A percentile compares a stretch with the other conserved stretches of the same genome.
These are phyloP conservation scores for Minunthozetes semirufus DNA, from an alignment of 2,888 invertebrate species.

Conservation along the genomic window DNA sequence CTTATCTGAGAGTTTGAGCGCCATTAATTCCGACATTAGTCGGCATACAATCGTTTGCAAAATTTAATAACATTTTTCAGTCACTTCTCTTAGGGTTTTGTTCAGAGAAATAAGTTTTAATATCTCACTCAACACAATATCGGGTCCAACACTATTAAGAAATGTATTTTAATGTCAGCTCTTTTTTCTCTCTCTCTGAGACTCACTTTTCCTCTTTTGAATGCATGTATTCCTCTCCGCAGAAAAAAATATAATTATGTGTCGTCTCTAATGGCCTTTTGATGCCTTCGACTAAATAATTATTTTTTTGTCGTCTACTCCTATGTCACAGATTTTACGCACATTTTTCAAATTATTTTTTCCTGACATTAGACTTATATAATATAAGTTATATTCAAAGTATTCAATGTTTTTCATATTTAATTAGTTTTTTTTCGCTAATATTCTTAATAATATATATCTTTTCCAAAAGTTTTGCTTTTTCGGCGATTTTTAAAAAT, in stretches of 20 bases:
- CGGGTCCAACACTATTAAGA: not conserved
- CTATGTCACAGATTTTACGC: not conserved
- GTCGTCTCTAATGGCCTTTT: slow-evolving; percentile 14
- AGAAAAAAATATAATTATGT: slow-evolving; percentile 16
- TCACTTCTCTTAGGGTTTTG: not conserved
- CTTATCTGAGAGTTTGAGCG: slow-evolving; percentile 16
- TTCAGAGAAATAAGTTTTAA: not conserved
- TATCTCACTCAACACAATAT: not conserved
- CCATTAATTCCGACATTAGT: slow-evolving; percentile 15
- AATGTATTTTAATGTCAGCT: not conserved
- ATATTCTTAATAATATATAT: too few relatives aligned
- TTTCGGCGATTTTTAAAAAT: too few relatives aligned
- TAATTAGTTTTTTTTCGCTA: too few relatives aligned
- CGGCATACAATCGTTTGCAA: not conserved
- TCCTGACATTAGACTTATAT: not conserved
- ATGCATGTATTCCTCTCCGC: not conserved
- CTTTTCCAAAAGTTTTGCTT: too few relatives aligned
- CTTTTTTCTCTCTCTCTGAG: not conserved
- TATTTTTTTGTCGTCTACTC: not conserved
- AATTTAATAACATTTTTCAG: slow-evolving; percentile 9
- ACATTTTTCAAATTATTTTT: not conserved
- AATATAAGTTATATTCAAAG: too few relatives aligned
- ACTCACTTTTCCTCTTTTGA: slow-evolving; percentile 5
- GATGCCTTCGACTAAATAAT: slow-evolving; percentile 20
- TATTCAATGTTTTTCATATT: too few relatives aligned